phyloP scores from a whole-genome alignment of 53 echinoderm and acorn worm genomes.

The Arbacia lixula region DNA sequence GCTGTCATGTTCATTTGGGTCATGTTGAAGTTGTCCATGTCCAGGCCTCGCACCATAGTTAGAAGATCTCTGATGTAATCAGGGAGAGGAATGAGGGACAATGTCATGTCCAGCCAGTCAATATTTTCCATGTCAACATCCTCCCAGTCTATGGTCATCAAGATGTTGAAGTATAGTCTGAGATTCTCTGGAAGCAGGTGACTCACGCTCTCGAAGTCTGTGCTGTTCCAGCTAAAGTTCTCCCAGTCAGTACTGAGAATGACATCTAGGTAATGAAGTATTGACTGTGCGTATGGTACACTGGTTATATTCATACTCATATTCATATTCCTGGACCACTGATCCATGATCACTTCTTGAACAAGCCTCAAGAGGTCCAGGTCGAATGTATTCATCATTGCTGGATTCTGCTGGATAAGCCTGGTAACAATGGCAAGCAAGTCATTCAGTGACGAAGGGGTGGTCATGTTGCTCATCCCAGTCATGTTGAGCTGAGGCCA shows the following conservation, averaged over 20 bases:
- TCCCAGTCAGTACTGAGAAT: conserved; percentile 17
- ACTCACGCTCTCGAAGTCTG: not conserved
- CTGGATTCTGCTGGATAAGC: conserved; percentile 14
- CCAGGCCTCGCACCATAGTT: conserved; percentile 1
- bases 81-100: conserved; percentile 13
- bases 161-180: not conserved
- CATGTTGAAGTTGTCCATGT: not conserved
- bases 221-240: conserved; percentile 13
- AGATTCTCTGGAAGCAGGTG: not conserved
- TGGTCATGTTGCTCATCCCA: not conserved
- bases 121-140: not conserved
- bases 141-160: conserved; percentile 5
- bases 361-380: no score
- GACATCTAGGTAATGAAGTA: not conserved
- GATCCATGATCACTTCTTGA: no score
- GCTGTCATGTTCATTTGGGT: conserved; percentile 25
- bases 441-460: not conserved
- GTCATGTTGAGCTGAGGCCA: conserved; percentile 1
- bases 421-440: not conserved
- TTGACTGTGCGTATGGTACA: not conserved
- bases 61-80: conserved; percentile 10
- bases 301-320: not conserved
- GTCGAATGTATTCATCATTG: no score
- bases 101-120: not conserved
- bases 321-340: no score